Conservation (phyloP, 2,797 vertebrate genomes). For the Chaetodon trifasciatus region DNA sequence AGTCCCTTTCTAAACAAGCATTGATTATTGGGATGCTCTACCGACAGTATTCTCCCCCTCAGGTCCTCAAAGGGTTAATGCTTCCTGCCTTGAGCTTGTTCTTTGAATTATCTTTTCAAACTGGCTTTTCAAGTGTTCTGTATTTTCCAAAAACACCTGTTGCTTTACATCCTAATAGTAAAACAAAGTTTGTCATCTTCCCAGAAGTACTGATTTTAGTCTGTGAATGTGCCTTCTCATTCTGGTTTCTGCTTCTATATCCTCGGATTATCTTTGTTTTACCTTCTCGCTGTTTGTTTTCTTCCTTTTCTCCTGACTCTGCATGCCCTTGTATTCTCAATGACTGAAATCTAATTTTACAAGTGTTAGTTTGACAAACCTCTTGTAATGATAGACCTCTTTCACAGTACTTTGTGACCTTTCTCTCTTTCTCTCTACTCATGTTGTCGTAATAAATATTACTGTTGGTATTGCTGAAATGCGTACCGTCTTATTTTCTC, state of each 20-base stretch:
- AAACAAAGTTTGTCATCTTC: conserved; percentile 83
- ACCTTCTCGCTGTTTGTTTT: conserved; percentile 82
- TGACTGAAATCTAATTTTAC: conserved; percentile 83
- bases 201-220: conserved; percentile 90
- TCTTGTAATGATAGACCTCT: conserved; percentile 93
- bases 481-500: conserved; percentile 94
- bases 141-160: conserved; percentile 81
- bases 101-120: conserved; percentile 79
- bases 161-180: conserved; percentile 86
- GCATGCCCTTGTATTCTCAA: conserved; percentile 94
- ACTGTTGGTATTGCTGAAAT: conserved; percentile 97
- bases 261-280: conserved; percentile 79
- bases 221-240: conserved; percentile 98
- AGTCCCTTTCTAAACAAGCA: conserved; percentile 14
- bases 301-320: conserved; percentile 87
- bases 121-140: conserved; percentile 88
- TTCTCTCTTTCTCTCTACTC: conserved; percentile 90
- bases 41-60: conserved; percentile 36
- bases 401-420: conserved; percentile 93
- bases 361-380: conserved; percentile 88
- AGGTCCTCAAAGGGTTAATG: conserved; percentile 89
- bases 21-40: conserved; percentile 20
- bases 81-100: conserved; percentile 85
- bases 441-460: conserved; percentile 99
- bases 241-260: conserved; percentile 89